Evolutionary conservation across 2,113 vertebrate species (phyloP), one percentile per base, ranked within the genome.

Genomic region (Xiphias gladius): DNA sequence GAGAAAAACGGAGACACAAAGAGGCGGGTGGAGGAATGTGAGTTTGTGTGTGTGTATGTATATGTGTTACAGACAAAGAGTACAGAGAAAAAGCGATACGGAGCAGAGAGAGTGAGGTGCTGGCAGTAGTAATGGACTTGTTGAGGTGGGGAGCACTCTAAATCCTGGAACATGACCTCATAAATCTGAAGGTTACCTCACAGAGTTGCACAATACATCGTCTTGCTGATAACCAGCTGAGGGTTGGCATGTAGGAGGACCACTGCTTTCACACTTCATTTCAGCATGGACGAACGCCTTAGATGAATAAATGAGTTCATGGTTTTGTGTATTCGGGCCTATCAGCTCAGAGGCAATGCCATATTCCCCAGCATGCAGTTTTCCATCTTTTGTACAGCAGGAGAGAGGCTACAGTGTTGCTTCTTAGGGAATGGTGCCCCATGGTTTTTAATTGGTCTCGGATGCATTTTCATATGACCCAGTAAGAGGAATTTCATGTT

Each of bases 1-100:
- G 65, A 72, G 82, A 75, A 64, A 87, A 76, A 76, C 73, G 50
- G 86, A 83, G 77, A 83, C 82, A 87, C 75, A 88, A 77, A 70
- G 70, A 74, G 67, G 62, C 22, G 5, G 52, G 14, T 37, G 24
- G 37, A 78, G 86, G 72, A 85, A 57, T 82, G 80, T 59, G 75
- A 71, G 67, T 22, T 39, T 80, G 66, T 81, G 64, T 50, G 69
- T 50, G 65, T 67, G 64, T 30, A 63, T 58, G 46, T 73, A 63
- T 50, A 73, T 54, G 72, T 57, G 55, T 59, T n/a, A 41, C 41
- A 26, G 69, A 77, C 72, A 77, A 73, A 76, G 62, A 58, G 43
- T 24, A 54, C 10, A 57, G 39, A 35, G 32, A 24, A 32, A 48
- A 79, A 20, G 66, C 20, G 26, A 32, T 67, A 50, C 10, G 37